Evolutionary conservation across 2,888 invertebrate species (phyloP).

Genomic region (Resseliella maxima): DNA sequence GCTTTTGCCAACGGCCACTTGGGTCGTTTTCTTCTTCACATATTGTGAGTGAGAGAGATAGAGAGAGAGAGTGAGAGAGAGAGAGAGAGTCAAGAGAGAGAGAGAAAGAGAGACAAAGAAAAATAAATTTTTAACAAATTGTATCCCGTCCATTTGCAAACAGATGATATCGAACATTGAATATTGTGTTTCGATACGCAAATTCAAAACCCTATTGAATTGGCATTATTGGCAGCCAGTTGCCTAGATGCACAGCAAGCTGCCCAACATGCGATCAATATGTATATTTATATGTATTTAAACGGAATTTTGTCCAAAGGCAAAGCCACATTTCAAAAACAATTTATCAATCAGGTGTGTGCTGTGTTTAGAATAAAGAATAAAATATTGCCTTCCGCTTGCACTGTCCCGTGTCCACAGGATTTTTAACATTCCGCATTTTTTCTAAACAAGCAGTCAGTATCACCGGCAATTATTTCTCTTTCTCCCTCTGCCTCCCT

Average conservation of each 20-base stretch:
- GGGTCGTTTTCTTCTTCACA: too few relatives aligned
- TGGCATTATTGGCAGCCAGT: conserved; percentile 15
- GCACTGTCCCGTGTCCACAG: background rate
- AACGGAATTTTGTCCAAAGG: conserved; percentile 45
- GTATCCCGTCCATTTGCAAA: background rate
- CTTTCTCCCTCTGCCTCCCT: too few relatives aligned
- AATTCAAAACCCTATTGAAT: conserved; percentile 7
- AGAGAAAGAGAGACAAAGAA: too few relatives aligned
- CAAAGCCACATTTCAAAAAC: conserved; percentile 35
- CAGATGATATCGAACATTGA: conserved; percentile 29
- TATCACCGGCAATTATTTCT: too few relatives aligned
- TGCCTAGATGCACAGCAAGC: background rate
- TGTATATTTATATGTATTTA: background rate
- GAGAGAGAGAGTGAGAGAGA: too few relatives aligned
- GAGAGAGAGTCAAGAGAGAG: too few relatives aligned
- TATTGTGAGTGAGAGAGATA: too few relatives aligned
- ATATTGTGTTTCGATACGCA: background rate
- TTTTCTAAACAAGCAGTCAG: too few relatives aligned
- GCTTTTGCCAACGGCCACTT: conserved; percentile 16
- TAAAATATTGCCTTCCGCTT: conserved; percentile 51
- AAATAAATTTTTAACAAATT: conserved; percentile 47
- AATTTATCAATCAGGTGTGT: conserved; percentile 50
- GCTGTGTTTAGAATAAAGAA: conserved; percentile 8
- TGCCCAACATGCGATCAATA: conserved; percentile 30
- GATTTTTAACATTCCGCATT: too few relatives aligned